Evolutionary conservation across 2,888 invertebrate species (phyloP).

Genomic region (Ormyrus nitidulus): DNA sequence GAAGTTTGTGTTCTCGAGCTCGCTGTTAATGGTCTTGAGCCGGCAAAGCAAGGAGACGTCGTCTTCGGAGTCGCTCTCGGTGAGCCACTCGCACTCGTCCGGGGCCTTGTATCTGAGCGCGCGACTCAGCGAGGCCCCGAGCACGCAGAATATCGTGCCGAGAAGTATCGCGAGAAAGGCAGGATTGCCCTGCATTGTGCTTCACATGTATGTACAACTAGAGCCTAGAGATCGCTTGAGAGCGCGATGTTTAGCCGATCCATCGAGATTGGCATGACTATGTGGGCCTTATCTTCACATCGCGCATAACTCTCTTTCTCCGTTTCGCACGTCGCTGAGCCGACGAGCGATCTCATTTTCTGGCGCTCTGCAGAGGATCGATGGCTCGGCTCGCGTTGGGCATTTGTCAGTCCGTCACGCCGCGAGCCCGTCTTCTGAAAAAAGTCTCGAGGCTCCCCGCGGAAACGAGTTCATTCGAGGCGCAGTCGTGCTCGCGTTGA

Average conservation of each 20-base stretch:
- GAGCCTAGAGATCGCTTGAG: not conserved
- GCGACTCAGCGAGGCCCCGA: conserved; percentile 80
- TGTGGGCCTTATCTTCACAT: conserved; percentile 52
- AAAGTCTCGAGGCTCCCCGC: not conserved
- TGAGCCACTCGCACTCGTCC: conserved; percentile 88
- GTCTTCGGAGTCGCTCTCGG: conserved; percentile 81
- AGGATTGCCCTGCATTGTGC: conserved; percentile 76
- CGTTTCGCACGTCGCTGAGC: conserved; percentile 3
- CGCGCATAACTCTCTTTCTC: conserved; percentile 47
- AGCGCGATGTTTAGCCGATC: conserved; percentile 51
- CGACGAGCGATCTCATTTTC: conserved; percentile 47
- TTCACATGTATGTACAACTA: conserved; percentile 18
- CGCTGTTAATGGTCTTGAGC: conserved; percentile 87
- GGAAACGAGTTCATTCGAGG: conserved; percentile 12
- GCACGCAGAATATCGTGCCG: conserved; percentile 80
- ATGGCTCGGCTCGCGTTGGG: conserved; percentile 19
- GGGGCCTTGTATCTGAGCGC: conserved; percentile 85
- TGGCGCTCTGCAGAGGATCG: conserved; percentile 24
- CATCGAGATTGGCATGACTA: conserved; percentile 57
- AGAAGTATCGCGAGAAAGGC: conserved; percentile 79
- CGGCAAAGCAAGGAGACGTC: conserved; percentile 85
- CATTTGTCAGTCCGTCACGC: conserved; percentile 46
- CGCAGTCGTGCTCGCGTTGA: conserved; percentile 18
- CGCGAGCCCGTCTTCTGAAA: not conserved
- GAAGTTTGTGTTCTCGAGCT: conserved; percentile 88